Base-by-base conservation (phyloP, 2,113 vertebrate species). In the Peromyscus californicus region DNA sequence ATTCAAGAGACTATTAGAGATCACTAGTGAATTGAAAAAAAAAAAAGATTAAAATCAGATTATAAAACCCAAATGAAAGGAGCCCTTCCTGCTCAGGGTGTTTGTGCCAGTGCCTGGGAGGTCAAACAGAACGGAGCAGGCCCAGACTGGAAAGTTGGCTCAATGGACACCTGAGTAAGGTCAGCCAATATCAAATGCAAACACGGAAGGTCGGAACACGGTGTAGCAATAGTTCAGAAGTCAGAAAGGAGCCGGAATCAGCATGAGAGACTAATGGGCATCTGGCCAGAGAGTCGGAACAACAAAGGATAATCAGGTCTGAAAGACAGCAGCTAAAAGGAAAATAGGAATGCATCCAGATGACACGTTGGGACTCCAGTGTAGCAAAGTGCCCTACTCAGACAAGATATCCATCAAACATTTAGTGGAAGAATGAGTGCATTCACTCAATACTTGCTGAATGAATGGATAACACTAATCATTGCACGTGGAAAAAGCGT, bases 31-130 rank as follows among this genome's bases (percentile, higher is more conserved):
- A 63, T 51, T 67, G 36, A 21, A 11, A 59, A 12, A 10, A 51
- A 57, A 90, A n/a, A 93, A 76, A 83, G 61, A 94, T n/a, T 70
- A 96, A 94, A 91, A 78, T 26, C 42, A 74, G 70, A 92, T 91
- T 57, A 93, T 13, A 78, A 51, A 11, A 26, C 33, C 83, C 31
- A 72, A 72, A 84, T 48, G 78, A 78, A 76, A 95, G 54, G 51
- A 84, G 51, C 31, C 17, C 29, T 48, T 95, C 5, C 17, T 90
- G 21, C 78, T 91, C 39, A 93, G 86, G n/a, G 70, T 57, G 29
- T 75, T 83, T 91, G 69, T 92, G 48, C 67, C 54, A 42, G 45
- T 22, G 45, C 67, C 7, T 74, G 36, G 48, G 48, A 65, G 8
- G 1, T 7, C 74, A 84, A 48, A 61, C 21, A 79, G 72, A 75